These are phyloP conservation scores for Poeciliopsis paucimaculata DNA, from an alignment of 2,797 vertebrate species.

Conservation along the genomic window DNA sequence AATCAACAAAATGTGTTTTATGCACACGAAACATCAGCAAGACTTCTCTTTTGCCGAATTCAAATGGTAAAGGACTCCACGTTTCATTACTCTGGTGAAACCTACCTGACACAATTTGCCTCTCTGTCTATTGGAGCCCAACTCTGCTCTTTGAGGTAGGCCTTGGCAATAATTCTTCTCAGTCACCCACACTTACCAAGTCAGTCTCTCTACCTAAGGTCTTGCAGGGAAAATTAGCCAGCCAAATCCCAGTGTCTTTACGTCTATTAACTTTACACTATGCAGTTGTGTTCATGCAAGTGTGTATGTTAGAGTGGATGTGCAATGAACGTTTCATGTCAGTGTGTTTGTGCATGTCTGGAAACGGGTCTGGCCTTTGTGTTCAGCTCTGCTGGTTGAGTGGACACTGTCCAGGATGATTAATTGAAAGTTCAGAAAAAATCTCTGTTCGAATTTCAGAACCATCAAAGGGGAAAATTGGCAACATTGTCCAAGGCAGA, in stretches of 20 bases:
- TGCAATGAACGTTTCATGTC: constrained; percentile 18
- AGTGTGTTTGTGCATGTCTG: constrained; percentile 27
- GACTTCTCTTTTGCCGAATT: neutral
- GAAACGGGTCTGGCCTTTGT: constrained; percentile 65
- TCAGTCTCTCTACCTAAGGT: constrained; percentile 14
- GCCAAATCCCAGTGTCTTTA: constrained; percentile 8
- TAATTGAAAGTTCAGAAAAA: constrained; percentile 77
- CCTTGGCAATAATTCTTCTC: constrained; percentile 12
- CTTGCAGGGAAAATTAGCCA: constrained; percentile 43
- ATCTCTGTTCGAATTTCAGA: constrained; percentile 75
- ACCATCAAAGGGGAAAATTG: constrained; percentile 79
- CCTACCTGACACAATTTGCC: neutral
- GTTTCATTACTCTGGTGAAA: constrained; percentile 1
- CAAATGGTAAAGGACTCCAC: constrained; percentile 1
- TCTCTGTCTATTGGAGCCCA: neutral
- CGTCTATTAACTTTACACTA: neutral
- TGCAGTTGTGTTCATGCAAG: neutral
- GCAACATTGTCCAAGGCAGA: constrained; percentile 72
- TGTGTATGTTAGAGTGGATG: constrained; percentile 11
- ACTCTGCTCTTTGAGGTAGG: neutral
- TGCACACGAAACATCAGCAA: neutral
- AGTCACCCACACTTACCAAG: constrained; percentile 16
- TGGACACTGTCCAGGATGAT: constrained; percentile 72
- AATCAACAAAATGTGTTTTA: neutral
- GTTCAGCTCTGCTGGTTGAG: constrained; percentile 59